These are phyloP conservation scores for Agriopis marginaria DNA, from an alignment of 2,888 invertebrate species.

Conservation along the genomic window DNA sequence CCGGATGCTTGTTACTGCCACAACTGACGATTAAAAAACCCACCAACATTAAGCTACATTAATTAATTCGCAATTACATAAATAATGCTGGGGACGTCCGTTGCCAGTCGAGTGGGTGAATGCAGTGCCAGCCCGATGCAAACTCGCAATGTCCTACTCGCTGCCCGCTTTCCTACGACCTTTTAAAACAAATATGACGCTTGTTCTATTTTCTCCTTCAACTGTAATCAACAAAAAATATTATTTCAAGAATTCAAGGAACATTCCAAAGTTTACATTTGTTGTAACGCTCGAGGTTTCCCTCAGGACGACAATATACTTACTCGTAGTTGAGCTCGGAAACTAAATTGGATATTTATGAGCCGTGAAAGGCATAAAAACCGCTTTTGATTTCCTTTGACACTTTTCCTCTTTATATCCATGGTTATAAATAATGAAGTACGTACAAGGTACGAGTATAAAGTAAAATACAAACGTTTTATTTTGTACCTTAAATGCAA, in stretches of 20 bases:
- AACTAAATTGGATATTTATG: slow-evolving; percentile 28
- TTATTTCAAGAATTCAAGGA: slow-evolving; percentile 11
- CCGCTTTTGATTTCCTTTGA: slow-evolving; percentile 23
- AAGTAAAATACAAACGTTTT: not conserved
- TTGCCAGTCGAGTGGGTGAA: slow-evolving; percentile 21
- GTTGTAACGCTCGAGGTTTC: slow-evolving; percentile 11
- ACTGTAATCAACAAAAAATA: slow-evolving; percentile 30
- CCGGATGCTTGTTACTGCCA: slow-evolving; percentile 27
- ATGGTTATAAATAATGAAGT: not conserved
- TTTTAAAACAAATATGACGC: slow-evolving; percentile 15
- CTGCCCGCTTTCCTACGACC: slow-evolving; percentile 3
- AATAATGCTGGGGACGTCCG: slow-evolving; percentile 46
- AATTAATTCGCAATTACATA: slow-evolving; percentile 51
- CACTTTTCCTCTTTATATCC: slow-evolving; percentile 15
- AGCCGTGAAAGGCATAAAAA: slow-evolving; percentile 24
- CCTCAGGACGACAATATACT: slow-evolving; percentile 10
- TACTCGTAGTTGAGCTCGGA: slow-evolving; percentile 12
- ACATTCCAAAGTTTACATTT: slow-evolving; percentile 8
- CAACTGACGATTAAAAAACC: slow-evolving; percentile 27
- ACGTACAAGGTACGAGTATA: not conserved
- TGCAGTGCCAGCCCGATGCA: slow-evolving; percentile 34
- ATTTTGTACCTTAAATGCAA: not conserved
- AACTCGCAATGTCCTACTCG: slow-evolving; percentile 39
- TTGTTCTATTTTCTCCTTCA: slow-evolving; percentile 15
- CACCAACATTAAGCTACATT: slow-evolving; percentile 27